Evolutionary conservation across 2,113 vertebrate species (phyloP), one percentile per base, ranked within the genome.

Genomic region (Xiphorhynchus elegans): DNA sequence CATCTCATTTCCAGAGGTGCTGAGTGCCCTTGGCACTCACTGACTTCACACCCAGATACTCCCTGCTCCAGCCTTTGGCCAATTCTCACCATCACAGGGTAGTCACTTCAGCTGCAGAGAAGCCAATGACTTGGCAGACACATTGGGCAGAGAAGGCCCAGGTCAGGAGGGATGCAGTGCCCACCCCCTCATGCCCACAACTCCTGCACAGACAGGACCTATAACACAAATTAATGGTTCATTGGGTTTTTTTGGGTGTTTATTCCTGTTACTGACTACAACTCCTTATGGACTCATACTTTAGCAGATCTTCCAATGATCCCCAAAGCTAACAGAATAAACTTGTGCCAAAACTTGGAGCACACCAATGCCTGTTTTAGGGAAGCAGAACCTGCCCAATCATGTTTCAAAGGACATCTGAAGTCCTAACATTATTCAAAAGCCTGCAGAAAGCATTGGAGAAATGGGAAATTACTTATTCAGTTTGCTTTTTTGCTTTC

Each of bases 401-500:
- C 26, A 19, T 8, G 26, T 31, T 75, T 91, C 58, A 64, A 37
- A 84, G 90, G 55, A 90, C 88, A 94, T 40, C 39, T 35, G 52
- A 92, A 77, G 72, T 82, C 69, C 47, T 60, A 74, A 64, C 26
- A 40, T 4, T 40, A 24, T 76, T 72, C n/a, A 64, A 50, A 31
- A 92, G 55, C 28, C 70, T 33, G n/a, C 47, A 84, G 77, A 69
- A 89, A 73, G 66, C 66, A 62, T 2, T 25, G n/a, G 39, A 25
- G 73, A 79, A 60, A 35, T 0, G 11, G 21, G 70, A 89, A 89
- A 78, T 64, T 56, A 60, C 56, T 91, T 52, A 67, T 74, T 81
- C 79, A 52, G 33, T 59, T 81, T 87, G 49, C 53, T 94, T 84
- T 89, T 89, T 78, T 79, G 60, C 76, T 82, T 94, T 90, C 86